Evolutionary conservation across 1,140 invertebrate species (phyloP).

Genomic region (Zaprionus ornatus): DNA sequence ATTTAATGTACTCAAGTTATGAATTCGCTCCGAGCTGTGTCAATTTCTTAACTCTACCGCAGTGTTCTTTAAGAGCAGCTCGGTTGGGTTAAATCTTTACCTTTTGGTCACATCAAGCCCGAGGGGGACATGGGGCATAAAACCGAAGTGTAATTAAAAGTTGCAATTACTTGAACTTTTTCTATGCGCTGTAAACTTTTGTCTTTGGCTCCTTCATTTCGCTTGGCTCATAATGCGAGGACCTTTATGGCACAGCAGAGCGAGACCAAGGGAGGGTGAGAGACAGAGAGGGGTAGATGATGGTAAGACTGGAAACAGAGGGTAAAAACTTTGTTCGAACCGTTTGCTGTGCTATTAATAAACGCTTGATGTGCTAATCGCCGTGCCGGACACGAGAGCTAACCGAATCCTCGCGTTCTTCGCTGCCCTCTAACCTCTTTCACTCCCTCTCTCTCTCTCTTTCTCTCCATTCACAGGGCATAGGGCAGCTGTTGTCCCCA

Average conservation of each 20-base stretch:
- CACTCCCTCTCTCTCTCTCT: too few species aligned
- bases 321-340: slow-evolving; percentile 49
- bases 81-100: slow-evolving; percentile 33
- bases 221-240: slow-evolving; percentile 52
- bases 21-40: background rate
- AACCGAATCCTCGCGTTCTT: slow-evolving; percentile 11
- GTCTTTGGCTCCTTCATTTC: slow-evolving; percentile 55
- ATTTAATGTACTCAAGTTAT: slow-evolving; percentile 8
- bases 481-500: slow-evolving; percentile 48
- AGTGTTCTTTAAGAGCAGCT: slow-evolving; percentile 10
- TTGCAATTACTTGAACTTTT: slow-evolving; percentile 66
- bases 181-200: slow-evolving; percentile 70
- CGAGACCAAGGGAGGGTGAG: background rate
- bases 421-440: background rate
- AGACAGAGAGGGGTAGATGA: background rate
- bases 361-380: slow-evolving; percentile 77
- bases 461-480: background rate
- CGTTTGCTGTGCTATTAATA: slow-evolving; percentile 67
- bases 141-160: slow-evolving; percentile 72
- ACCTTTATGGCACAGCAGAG: slow-evolving; percentile 40
- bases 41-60: background rate
- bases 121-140: slow-evolving; percentile 33
- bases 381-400: slow-evolving; percentile 38
- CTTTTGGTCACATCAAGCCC: slow-evolving; percentile 22
- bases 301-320: background rate